Evolutionary conservation across 2,888 invertebrate genomes (phyloP).

Genomic region (Macropis europaea): DNA sequence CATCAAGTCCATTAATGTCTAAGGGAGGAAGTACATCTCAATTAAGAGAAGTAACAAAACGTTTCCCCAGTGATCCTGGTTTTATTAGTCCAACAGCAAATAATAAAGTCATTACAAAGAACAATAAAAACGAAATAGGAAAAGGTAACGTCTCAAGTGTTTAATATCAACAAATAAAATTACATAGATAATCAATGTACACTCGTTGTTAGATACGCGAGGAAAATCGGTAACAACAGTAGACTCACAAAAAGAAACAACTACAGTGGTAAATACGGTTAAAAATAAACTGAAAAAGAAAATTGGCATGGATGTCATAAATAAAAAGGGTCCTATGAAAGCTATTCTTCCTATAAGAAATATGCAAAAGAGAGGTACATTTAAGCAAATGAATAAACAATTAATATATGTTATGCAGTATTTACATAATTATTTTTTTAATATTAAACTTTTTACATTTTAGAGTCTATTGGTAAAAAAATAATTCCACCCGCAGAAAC

Average conservation of each 20-base stretch:
- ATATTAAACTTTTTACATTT: not conserved
- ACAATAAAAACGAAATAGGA: conserved; percentile 6
- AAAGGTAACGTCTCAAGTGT: conserved; percentile 27
- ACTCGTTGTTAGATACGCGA: not conserved
- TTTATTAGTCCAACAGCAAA: conserved; percentile 24
- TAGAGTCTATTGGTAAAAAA: conserved; percentile 55
- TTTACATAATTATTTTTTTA: not conserved
- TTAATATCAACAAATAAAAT: not conserved
- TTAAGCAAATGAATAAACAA: not conserved
- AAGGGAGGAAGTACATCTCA: conserved; percentile 49
- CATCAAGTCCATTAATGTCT: conserved; percentile 19
- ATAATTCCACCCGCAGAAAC: conserved; percentile 21
- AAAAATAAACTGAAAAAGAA: conserved; percentile 70
- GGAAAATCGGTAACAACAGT: not conserved
- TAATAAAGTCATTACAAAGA: conserved; percentile 37
- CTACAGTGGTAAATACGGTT: conserved; percentile 36
- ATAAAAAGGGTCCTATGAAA: conserved; percentile 75
- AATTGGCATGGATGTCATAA: conserved; percentile 42
- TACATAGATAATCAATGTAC: not conserved
- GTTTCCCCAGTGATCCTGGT: conserved; percentile 66
- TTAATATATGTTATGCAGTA: not conserved
- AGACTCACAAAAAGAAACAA: conserved; percentile 49
- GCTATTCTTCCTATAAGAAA: conserved; percentile 74
- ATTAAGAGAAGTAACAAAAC: conserved; percentile 59
- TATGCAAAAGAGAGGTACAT: conserved; percentile 72